Evolutionary conservation across 2,113 vertebrate genomes (phyloP).

Genomic region (Vulpes lagopus): DNA sequence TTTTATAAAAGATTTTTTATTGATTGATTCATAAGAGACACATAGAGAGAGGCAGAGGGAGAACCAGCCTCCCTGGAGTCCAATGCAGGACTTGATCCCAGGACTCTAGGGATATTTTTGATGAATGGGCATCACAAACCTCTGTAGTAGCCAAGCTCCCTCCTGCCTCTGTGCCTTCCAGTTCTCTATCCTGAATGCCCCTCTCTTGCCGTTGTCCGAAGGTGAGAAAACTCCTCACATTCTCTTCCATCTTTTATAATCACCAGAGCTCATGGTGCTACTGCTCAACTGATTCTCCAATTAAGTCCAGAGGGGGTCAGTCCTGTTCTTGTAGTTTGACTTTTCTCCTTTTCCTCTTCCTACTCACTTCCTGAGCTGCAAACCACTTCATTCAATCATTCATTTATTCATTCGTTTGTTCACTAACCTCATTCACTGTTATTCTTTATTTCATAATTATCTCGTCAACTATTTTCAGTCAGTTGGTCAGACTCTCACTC

Average conservation of each 20-base stretch:
- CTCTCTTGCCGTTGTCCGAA: neutral
- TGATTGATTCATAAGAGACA: too few species aligned
- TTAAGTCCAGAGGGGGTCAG: neutral
- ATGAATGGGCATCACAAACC: neutral
- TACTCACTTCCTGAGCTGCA: neutral
- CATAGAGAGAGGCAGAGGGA: too few species aligned
- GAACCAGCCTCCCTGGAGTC: too few species aligned
- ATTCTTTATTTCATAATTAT: slow-evolving; percentile 7
- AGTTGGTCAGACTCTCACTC: neutral
- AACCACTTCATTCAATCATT: neutral
- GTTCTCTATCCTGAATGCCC: neutral
- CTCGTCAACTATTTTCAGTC: neutral
- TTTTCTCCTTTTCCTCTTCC: neutral
- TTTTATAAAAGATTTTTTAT: too few species aligned
- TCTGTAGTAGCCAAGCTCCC: neutral
- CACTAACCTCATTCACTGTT: neutral
- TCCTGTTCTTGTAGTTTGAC: neutral
- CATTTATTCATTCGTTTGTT: neutral
- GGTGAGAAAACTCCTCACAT: neutral
- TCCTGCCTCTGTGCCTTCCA: neutral
- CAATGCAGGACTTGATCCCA: too few species aligned
- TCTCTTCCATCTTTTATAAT: slow-evolving; percentile 13
- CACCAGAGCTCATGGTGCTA: neutral
- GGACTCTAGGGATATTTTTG: neutral
- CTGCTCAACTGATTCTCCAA: neutral